A percentile compares a stretch with the other conserved stretches of the same genome.
Conservation (phyloP, 2,113 vertebrate genomes). For the Miniopterus natalensis region DNA sequence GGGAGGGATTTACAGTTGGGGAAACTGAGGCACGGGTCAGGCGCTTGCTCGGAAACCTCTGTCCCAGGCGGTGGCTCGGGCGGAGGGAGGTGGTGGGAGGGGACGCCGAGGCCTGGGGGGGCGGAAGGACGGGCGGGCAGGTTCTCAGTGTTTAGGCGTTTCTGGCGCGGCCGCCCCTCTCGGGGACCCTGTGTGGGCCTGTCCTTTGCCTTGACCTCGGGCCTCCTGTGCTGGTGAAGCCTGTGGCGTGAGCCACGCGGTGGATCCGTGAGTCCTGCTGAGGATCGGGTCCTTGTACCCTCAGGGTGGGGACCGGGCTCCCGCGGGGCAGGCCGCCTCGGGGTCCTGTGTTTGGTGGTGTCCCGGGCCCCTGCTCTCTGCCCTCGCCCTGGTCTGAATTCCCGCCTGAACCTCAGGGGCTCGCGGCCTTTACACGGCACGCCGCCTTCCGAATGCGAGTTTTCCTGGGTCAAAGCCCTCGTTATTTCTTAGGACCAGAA, state of each 20-base stretch:
- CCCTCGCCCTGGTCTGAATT: fast-evolving
- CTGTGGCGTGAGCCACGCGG: fast-evolving
- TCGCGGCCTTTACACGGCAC: fast-evolving
- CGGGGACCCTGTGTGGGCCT: fast-evolving
- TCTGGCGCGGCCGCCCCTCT: fast-evolving
- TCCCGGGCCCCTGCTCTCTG: neutral
- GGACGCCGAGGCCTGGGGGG: too few species aligned
- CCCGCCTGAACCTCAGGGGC: neutral
- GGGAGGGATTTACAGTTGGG: fast-evolving
- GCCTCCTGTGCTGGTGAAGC: fast-evolving
- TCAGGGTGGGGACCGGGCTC: neutral
- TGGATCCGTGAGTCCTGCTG: too few species aligned
- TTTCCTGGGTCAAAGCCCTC: conserved; percentile 37
- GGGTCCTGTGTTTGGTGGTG: neutral
- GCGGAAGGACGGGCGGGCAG: fast-evolving
- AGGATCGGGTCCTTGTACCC: fast-evolving
- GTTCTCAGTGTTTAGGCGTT: fast-evolving
- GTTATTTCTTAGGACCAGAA: neutral
- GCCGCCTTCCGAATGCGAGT: neutral
- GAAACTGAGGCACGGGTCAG: neutral
- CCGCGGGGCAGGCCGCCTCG: neutral
- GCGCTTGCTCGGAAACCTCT: neutral
- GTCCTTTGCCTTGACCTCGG: fast-evolving
- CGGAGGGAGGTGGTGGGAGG: neutral
- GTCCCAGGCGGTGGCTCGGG: fast-evolving